Evolutionary conservation across 2,797 vertebrate genomes (phyloP), one percentile per base, ranked within the genome.

Genomic region (Zonotrichia albicollis): DNA sequence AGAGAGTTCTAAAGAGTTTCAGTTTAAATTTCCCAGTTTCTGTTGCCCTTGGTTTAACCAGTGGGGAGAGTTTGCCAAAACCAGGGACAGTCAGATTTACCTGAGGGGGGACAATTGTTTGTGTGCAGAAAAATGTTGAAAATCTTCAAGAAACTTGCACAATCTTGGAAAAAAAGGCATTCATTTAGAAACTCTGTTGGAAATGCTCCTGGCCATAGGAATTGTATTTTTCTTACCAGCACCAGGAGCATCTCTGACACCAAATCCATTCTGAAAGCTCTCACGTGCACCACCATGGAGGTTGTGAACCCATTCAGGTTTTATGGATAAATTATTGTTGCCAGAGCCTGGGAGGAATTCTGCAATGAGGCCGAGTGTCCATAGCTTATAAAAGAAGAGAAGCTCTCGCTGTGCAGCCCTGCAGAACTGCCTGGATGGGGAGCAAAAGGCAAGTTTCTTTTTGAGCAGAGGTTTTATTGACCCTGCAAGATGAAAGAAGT

Each of bases 251-350:
- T 57, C 32, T 82, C 32, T 87, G 74, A 90, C 70, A 16, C 21
- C 40, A 84, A 54, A 87, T 48, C 46, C 48, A 20, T 71, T 81
- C 76, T 76, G 50, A 61, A 46, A 51, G 57, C 15, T 34, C 48
- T 15, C 38, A 16, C 30, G 18, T 3, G 40, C 50, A 16, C 42
- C 29, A 12, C 34, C 43, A 4, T 16, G 22, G 21, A 86, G 58
- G 55, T n/a, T 86, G 67, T 87, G 65, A 92, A 21, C 46, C 75
- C 20, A 3, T 79, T 80, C 43, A 34, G 43, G 18, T 84, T 93
- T 94, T 90, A 74, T 80, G 65, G 92, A 30, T 72, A 84, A 81
- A 91, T 85, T 87, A 45, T 61, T 83, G n/a, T 78, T 83, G 32
- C 42, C 71, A 64, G 82, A 86, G 27, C 36, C 68, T 87, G 55